These are phyloP conservation scores for Mythimna pallens DNA, from an alignment of 2,888 invertebrate species.

Conservation along the genomic window DNA sequence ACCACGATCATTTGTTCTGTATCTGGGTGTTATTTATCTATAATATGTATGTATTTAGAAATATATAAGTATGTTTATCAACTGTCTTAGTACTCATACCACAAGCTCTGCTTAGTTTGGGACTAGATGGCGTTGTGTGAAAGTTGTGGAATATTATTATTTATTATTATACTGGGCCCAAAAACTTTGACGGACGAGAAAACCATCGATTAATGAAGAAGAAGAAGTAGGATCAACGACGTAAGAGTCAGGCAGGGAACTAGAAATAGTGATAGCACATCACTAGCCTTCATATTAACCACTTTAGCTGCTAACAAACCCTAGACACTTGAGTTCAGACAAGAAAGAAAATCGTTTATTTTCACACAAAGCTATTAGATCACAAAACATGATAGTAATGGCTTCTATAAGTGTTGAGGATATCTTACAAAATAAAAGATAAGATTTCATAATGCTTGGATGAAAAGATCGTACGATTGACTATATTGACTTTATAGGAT, in stretches of 20 bases:
- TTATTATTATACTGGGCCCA: too few relatives aligned
- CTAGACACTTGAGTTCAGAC: neutral
- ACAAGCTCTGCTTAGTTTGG: too few relatives aligned
- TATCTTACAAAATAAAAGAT: conserved; percentile 40
- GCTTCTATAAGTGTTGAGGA: conserved; percentile 7
- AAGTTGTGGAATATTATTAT: too few relatives aligned
- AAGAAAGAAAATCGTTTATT: neutral
- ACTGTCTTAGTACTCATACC: too few relatives aligned
- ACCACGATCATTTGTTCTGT: too few relatives aligned
- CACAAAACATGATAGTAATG: neutral
- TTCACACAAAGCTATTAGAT: neutral
- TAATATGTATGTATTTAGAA: too few relatives aligned
- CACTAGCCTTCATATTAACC: neutral
- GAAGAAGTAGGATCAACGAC: too few relatives aligned
- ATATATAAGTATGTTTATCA: too few relatives aligned
- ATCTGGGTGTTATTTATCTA: too few relatives aligned
- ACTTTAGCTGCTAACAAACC: neutral
- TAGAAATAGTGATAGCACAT: neutral
- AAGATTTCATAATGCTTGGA: conserved; percentile 14
- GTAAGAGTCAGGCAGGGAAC: neutral
- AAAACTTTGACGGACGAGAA: too few relatives aligned
- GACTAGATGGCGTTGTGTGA: too few relatives aligned
- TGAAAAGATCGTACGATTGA: conserved; percentile 44
- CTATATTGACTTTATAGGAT: conserved; percentile 33
- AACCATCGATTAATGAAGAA: too few relatives aligned